Evolutionary conservation across 2,888 invertebrate species (phyloP).

Genomic region (Drosophila ezoana): DNA sequence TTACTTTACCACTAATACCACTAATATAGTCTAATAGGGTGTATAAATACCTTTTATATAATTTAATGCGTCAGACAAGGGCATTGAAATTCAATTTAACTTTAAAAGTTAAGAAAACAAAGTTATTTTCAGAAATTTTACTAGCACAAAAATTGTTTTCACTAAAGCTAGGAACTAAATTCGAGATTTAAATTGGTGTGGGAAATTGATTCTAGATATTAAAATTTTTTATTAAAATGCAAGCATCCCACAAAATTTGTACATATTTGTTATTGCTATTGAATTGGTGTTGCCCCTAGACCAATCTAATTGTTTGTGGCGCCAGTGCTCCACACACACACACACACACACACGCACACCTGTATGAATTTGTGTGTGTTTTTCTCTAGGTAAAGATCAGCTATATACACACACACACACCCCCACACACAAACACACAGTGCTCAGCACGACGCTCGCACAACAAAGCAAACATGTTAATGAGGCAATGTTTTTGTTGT

Average conservation of each 20-base stretch:
- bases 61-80: no score
- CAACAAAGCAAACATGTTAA: conserved; percentile 66
- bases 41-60: no score
- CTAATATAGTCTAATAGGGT: no score
- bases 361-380: neutral
- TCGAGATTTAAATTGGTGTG: neutral
- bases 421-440: conserved; percentile 25
- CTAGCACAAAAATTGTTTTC: no score
- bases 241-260: neutral
- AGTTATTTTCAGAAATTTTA: no score
- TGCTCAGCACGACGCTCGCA: conserved; percentile 28
- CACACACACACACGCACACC: neutral
- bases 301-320: conserved; percentile 18
- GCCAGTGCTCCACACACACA: conserved; percentile 17
- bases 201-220: no score
- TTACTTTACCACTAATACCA: no score
- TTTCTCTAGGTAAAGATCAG: conserved; percentile 7
- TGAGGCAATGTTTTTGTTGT: conserved; percentile 39
- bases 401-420: conserved; percentile 14
- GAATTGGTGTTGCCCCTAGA: neutral
- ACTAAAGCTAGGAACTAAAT: no score
- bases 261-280: conserved; percentile 5
- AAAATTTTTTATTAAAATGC: neutral
- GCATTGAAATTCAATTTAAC: no score
- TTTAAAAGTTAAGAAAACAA: no score